Conservation (phyloP, 2,113 vertebrate species). For the Melospiza melodia region DNA sequence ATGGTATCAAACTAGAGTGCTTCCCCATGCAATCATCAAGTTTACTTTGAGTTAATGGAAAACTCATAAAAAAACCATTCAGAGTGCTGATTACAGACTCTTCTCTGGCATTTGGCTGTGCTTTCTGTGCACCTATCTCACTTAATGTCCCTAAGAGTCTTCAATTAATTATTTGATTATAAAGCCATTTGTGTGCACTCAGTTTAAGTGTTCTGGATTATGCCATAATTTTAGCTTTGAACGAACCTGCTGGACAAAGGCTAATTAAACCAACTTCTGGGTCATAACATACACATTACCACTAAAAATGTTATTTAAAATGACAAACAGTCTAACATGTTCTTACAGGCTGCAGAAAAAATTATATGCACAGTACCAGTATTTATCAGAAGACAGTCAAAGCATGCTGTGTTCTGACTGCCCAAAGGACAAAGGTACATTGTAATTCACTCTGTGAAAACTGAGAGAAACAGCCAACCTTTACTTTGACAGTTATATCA, state of each 20-base stretch:
- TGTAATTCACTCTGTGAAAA: background rate
- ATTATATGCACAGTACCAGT: background rate
- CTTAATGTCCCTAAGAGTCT: constrained; percentile 43
- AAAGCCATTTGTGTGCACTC: constrained; percentile 63
- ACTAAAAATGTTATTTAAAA: constrained; percentile 30
- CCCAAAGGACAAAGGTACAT: background rate
- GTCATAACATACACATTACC: constrained; percentile 43
- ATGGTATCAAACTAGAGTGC: background rate
- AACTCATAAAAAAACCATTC: background rate
- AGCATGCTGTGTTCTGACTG: background rate
- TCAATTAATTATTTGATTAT: constrained; percentile 76
- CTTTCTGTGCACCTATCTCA: background rate
- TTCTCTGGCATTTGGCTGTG: background rate
- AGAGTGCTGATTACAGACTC: background rate
- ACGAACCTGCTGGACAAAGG: constrained; percentile 56
- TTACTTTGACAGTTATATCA: background rate
- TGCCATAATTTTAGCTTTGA: constrained; percentile 63
- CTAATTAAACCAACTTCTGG: constrained; percentile 71
- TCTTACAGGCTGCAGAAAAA: background rate
- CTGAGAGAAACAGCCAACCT: background rate
- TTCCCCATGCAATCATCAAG: background rate
- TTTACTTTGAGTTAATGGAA: constrained; percentile 42
- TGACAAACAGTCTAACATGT: background rate
- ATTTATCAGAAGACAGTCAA: background rate
- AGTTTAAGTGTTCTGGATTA: constrained; percentile 64